phyloP scores from a whole-genome alignment of 2,797 vertebrate genomes.

The Ciconia nigra region DNA sequence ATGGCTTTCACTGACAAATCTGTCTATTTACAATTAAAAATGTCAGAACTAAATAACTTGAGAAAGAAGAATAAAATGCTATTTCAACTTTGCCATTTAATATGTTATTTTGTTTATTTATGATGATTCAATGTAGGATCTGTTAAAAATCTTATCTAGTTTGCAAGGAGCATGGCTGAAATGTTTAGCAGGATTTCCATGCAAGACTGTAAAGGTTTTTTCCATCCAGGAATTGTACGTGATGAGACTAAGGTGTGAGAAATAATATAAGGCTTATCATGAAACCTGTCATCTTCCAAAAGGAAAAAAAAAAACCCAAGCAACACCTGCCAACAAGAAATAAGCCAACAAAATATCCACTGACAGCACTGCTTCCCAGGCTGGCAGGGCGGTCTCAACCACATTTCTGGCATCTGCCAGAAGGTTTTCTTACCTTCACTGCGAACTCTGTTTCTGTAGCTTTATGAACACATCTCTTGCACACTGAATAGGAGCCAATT shows the following conservation, averaged over 20 bases:
- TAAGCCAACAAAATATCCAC: not conserved
- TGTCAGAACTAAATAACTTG: not conserved
- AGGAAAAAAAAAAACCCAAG: not conserved
- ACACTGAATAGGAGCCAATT: slow-evolving; percentile 83
- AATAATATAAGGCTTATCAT: not conserved
- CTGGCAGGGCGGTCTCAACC: not conserved
- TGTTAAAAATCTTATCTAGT: not conserved
- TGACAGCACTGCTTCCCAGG: not conserved
- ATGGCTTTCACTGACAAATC: not conserved
- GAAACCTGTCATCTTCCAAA: not conserved
- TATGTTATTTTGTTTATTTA: not conserved
- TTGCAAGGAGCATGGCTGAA: not conserved
- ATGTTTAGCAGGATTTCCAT: not conserved
- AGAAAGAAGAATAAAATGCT: not conserved
- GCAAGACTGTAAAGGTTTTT: not conserved
- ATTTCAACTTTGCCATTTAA: not conserved
- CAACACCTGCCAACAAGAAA: not conserved
- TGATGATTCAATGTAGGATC: not conserved
- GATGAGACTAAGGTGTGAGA: not conserved
- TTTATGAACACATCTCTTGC: slow-evolving; percentile 90
- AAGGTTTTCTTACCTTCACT: slow-evolving; percentile 85
- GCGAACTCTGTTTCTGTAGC: slow-evolving; percentile 91
- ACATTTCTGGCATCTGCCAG: not conserved
- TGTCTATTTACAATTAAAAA: not conserved
- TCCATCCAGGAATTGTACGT: not conserved